Evolutionary conservation across 2,113 vertebrate species (phyloP).

Genomic region (Takifugu bimaculatus): DNA sequence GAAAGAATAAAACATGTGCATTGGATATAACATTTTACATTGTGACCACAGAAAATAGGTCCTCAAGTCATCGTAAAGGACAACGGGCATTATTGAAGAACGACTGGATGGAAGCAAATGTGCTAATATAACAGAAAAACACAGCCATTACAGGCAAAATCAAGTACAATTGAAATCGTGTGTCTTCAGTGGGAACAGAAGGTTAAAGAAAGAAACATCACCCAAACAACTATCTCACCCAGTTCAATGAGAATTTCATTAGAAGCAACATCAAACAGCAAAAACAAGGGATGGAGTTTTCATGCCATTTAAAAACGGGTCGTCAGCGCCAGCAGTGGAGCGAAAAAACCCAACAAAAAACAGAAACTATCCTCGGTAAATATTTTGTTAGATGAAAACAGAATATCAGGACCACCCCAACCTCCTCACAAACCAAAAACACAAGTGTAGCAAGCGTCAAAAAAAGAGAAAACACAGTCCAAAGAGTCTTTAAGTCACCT

Average conservation of each 20-base stretch:
- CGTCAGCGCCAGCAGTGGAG: conserved; percentile 26
- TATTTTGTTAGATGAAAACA: conserved; percentile 33
- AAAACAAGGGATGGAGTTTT: conserved; percentile 50
- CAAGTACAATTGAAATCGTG: conserved; percentile 24
- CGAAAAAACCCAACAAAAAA: no score
- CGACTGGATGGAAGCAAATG: conserved; percentile 24
- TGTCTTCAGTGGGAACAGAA: conserved; percentile 18
- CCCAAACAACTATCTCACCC: conserved; percentile 14
- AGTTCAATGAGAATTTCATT: conserved; percentile 36
- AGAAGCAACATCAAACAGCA: conserved; percentile 52
- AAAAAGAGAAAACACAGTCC: conserved; percentile 11
- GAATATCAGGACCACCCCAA: conserved; percentile 12
- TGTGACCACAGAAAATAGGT: conserved; percentile 20
- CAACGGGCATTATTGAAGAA: conserved; percentile 22
- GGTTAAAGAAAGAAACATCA: conserved; percentile 17
- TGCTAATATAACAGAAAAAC: conserved; percentile 44
- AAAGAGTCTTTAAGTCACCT: conserved; percentile 17
- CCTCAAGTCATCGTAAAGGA: conserved; percentile 16
- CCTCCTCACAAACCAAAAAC: conserved; percentile 28
- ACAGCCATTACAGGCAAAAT: conserved; percentile 33
- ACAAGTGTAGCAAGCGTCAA: conserved; percentile 35
- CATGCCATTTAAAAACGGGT: conserved; percentile 37
- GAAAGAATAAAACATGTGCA: no score
- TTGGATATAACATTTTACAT: conserved; percentile 5
- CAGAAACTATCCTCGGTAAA: conserved; percentile 28